These are phyloP conservation scores for Oenanthe oenanthe DNA, from an alignment of 2,113 vertebrate genomes.

Conservation along the genomic window DNA sequence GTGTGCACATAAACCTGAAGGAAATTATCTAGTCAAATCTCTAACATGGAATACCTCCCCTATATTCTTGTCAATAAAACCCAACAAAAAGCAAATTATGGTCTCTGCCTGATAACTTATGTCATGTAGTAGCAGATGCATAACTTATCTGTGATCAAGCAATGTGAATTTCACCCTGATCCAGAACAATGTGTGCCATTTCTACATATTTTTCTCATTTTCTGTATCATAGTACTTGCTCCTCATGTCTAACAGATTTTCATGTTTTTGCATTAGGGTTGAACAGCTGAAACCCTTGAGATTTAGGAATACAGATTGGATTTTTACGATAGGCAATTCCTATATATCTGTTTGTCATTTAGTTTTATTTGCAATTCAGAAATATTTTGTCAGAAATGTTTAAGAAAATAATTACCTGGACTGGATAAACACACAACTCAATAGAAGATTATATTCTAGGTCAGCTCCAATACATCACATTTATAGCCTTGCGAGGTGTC, in stretches of 20 bases:
- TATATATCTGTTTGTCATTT: slow-evolving; percentile 26
- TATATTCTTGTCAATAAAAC: background rate
- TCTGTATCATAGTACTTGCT: background rate
- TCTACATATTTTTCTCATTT: slow-evolving; percentile 4
- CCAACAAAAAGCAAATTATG: background rate
- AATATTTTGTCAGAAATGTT: slow-evolving; percentile 21
- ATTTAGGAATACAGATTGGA: slow-evolving; percentile 11
- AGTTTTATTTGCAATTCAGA: slow-evolving; percentile 30
- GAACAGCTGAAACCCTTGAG: slow-evolving; percentile 9
- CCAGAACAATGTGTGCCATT: background rate
- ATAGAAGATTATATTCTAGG: slow-evolving; percentile 6
- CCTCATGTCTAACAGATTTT: background rate
- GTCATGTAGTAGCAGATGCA: background rate
- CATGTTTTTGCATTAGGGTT: background rate
- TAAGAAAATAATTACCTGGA: slow-evolving; percentile 38
- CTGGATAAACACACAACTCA: slow-evolving; percentile 5
- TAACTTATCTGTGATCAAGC: background rate
- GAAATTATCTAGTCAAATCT: background rate
- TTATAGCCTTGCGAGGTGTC: background rate
- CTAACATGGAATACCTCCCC: background rate
- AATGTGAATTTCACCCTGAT: background rate
- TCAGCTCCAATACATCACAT: background rate
- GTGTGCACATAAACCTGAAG: background rate
- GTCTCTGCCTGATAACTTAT: background rate
- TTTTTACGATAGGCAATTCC: background rate